Conservation (phyloP, 2,797 vertebrate genomes). For the Zenarchopterus dispar region DNA sequence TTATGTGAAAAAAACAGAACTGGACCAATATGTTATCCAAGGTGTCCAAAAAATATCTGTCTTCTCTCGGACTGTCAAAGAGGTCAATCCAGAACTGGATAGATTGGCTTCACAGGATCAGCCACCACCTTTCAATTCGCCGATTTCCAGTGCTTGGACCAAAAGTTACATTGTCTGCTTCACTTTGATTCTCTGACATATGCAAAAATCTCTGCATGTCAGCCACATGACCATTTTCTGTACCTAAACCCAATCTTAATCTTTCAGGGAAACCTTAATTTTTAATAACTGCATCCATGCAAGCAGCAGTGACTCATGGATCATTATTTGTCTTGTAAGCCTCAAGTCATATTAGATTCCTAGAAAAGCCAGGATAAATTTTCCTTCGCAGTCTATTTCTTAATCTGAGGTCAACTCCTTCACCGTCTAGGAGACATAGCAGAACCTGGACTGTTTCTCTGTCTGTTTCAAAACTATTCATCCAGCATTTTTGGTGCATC, state of each 20-base stretch:
- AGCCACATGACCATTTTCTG: background rate
- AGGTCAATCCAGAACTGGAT: slow-evolving; percentile 2
- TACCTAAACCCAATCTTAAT: background rate
- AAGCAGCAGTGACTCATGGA: slow-evolving; percentile 3
- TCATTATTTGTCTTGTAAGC: slow-evolving; percentile 1
- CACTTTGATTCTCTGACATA: background rate
- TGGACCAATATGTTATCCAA: slow-evolving; percentile 9
- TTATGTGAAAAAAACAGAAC: slow-evolving; percentile 3
- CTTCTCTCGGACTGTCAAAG: slow-evolving; percentile 5
- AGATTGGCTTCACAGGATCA: slow-evolving; percentile 3
- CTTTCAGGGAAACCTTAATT: background rate
- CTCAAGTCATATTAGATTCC: background rate
- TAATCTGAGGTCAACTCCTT: background rate
- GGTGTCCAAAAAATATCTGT: slow-evolving; percentile 1
- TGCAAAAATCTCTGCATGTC: slow-evolving; percentile 5
- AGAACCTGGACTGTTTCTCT: slow-evolving; percentile 4
- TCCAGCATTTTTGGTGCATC: slow-evolving; percentile 11
- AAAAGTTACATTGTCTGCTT: background rate
- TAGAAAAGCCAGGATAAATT: background rate
- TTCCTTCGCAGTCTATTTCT: background rate
- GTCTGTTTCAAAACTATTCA: background rate
- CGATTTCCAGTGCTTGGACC: slow-evolving; percentile 16
- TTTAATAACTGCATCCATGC: slow-evolving; percentile 10
- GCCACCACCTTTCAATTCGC: slow-evolving; percentile 1
- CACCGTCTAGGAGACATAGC: background rate